Evolutionary conservation across 1,140 invertebrate species (phyloP), one percentile per base, ranked within the genome.

Genomic region (Trachymyrmex cornetzi): DNA sequence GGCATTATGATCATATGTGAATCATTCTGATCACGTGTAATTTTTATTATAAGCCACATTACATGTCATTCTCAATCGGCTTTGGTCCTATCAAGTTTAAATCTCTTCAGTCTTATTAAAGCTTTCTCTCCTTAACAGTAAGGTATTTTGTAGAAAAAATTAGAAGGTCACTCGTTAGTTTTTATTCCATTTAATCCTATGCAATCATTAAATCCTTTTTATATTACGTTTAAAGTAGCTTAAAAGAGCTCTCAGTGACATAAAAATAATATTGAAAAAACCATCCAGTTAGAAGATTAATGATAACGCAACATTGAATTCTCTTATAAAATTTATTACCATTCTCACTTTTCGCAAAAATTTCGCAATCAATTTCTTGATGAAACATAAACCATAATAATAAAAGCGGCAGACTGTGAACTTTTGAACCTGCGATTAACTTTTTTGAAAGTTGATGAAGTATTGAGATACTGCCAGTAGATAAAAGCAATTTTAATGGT

Each of bases 171-270:
- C 6, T 82, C 34, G 12, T 74, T 19, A 74, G 67, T 74, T 27
- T 59, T 84, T 50, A 84, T 82, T 44, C 55, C 4, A 9, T 14
- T 61, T 84, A 44, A 84, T 50, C n/a, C 19, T 63, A 9, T 3
- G 4, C 9, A 75, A 34, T 75, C 55, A 61, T 82, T 48, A 63
- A 69, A 82, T 48, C 55, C 69, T 75, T 44, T 74, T 75, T 74
- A 72, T 48, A 55, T 69, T n/a, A 57, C 22, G 5, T 30, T 69
- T 6, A 72, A 57, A 75, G 69, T 75, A 59, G 69, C 69, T 74
- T 74, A 16, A 6, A 38, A 79, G n/a, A 55, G 22, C 12, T 19
- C 3, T 5, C 4, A 44, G 24, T 30, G 4, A 4, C 38, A 34
- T 61, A 27, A 57, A 14, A 48, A 71, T 24, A 55, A 69, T 71